Evolutionary conservation across 2,113 vertebrate genomes (phyloP).

Genomic region (Rynchops niger): DNA sequence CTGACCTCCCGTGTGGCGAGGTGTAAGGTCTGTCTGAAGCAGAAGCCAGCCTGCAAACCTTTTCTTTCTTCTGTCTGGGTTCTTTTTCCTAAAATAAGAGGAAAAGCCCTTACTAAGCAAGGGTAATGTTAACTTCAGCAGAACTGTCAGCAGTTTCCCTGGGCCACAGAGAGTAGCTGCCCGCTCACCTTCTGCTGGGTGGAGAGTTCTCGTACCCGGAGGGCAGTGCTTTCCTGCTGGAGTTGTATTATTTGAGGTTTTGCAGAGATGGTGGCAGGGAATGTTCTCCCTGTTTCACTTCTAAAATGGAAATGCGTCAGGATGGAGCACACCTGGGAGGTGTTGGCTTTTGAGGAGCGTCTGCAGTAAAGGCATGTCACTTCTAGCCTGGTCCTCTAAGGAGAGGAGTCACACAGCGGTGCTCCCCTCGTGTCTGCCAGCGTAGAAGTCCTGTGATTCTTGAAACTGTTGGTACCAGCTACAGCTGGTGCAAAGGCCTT

Average conservation of each 20-base stretch:
- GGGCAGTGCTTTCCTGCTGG: not conserved
- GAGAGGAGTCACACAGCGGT: rapidly evolving
- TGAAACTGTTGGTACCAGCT: too few relatives aligned
- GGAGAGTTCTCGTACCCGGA: not conserved
- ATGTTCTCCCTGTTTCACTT: not conserved
- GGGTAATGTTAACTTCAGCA: not conserved
- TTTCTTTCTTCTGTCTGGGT: not conserved
- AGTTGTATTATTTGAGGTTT: not conserved
- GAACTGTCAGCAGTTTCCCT: not conserved
- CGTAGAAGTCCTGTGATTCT: not conserved
- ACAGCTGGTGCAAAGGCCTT: rapidly evolving
- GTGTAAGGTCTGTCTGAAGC: not conserved
- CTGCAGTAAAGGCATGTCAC: not conserved
- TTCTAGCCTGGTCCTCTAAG: not conserved
- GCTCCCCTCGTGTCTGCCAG: not conserved
- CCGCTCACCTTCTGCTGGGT: not conserved
- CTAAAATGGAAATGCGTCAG: rapidly evolving
- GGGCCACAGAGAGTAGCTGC: not conserved
- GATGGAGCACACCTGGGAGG: rapidly evolving
- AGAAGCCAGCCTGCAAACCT: not conserved
- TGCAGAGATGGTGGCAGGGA: not conserved
- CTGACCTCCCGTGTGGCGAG: rapidly evolving
- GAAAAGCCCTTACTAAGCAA: not conserved
- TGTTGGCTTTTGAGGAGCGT: too few relatives aligned
- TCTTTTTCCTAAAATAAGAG: not conserved